Base-by-base conservation (phyloP, 2,888 invertebrate species). In the Drosophila falleni region DNA sequence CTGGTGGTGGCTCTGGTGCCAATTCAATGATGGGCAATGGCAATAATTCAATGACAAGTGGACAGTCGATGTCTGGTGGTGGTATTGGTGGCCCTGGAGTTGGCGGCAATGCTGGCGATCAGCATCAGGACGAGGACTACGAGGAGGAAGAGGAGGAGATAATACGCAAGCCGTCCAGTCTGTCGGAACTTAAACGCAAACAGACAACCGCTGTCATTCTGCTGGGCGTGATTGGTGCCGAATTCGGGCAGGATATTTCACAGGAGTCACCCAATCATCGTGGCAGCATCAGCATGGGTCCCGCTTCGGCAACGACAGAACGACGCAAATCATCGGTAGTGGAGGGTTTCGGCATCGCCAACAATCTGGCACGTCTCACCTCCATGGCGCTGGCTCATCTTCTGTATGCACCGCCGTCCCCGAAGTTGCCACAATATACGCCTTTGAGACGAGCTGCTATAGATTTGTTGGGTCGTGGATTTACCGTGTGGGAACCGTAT, bases 401-500 rank as follows among this genome's bases (percentile, higher is more conserved):
- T 26, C 94, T 99, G 53, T 95, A 98, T 70, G 96, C 98, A 11
- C 97, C 98, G n/a, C 95, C 98, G 6, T 95, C 96, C 26, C 93
- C 95, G 1, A 96, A 97, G 80, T 94, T 99, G 71, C 98, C 98
- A 0, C 95, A 97, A 41, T 97, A 98, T 93, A 98, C 98, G 16
- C 97, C 99, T n/a, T 93, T 98, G 50, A 94, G 98, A 3, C 94
- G 99, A 71, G 99, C 99, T 11, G 99, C 99, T 0, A 98, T 99
- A 47, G 99, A 99, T 94, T 94, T 99, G 74, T 95, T 99, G 74
- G 99, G 99, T 0, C 95, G 99, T 47, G 99, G 99, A 5, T 99
- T 99, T 93, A 97, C 98, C 0, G 98, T 99, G 0, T 99, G 99
- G 99, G 99, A 99, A 91, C 99, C 99, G 0, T 99, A 99, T 92